Base-by-base conservation (phyloP, 1,140 invertebrate species). In the Drosophila malerkotliana region DNA sequence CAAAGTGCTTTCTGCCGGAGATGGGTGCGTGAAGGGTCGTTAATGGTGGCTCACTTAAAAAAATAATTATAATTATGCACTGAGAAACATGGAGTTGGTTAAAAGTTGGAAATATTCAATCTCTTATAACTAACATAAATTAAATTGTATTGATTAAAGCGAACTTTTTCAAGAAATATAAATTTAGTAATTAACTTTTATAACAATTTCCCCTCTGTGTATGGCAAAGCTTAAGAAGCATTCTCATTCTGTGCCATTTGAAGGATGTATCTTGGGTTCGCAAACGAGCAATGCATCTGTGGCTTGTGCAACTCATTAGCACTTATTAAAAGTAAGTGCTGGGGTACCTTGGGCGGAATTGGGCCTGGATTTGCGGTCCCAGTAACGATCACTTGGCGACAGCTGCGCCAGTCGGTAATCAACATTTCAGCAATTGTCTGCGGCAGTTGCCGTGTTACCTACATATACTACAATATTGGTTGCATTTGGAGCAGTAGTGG, bases 301-400 rank as follows among this genome's bases (percentile, higher is more conserved):
- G 67, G 52, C 56, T 76, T 87, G 75, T 71, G 82, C 78, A 88
- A 88, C 83, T 88, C 83, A 88, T 88, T 88, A 88, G 83, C 83
- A 88, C 83, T 88, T 88, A 79, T 88, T 88, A 88, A 88, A 83
- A 69, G 54, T 53, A 76, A 82, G 58, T 72, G 78, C 74, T 54
- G 52, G 10, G 60, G 30, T 14, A 10, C 28, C 53, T 12, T 30
- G 24, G 66, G 62, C 73, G 73, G 73, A 76, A 76, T 57, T 76
- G 73, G 62, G 71, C 41, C 37, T 48, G 72, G 72, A 76, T 76
- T 74, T 76, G 71, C 51, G 72, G 72, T 75, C 60, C 60, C 30
- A 45, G 30, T 68, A 41, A 55, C 62, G 32, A 63, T 63, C 18
- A 26, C 26, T 45, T 73, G 59, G 71, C 69, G 68, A 72, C 53